Base-by-base conservation (phyloP, 2,113 vertebrate species). In the Hippocampus abdominalis region DNA sequence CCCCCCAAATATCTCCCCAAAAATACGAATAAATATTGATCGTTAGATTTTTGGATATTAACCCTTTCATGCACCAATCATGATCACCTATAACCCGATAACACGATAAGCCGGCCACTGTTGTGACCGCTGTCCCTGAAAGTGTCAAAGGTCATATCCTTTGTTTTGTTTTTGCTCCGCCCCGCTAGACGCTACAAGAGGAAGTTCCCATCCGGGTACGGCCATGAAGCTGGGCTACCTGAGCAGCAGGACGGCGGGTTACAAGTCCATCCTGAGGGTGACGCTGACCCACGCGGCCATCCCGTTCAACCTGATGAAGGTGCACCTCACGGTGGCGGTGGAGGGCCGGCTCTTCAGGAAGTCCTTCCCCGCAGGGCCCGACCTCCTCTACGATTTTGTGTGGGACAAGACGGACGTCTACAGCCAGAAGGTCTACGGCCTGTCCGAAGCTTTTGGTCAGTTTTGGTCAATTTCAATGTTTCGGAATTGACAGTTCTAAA, bases 391-490 rank as follows among this genome's bases (percentile, higher is more conserved):
- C 69, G 94, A 96, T 79, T 99, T 98, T 81, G 89, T 98, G 74
- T 99, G 97, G 97, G 97, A 99, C 90, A 99, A 98, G 86, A 94
- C 96, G 0, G 97, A 99, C 0, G 96, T 98, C 75, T 99, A 99
- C 91, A 96, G 95, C 86, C 97, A 99, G 89, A 98, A 98, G 84
- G 97, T 99, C 74, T 96, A 95, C 0, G 97, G 97, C 21, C 86
- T 98, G 49, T 97, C 96, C 0, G 96, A 98, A 88, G 95, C 96
- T 40, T 98, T 99, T 0, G 94, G 97, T 99, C 83, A 91, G 95
- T 60, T 53, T 44, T 10, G 8, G 13, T 15, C 44, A 16, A 12
- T 13, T 44, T 11, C 3, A 44, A 11, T 3, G 12, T 44, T 44
- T 44, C 42, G 3, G 12, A 44, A 44, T 13, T 3, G 13, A 44